Percentiles rank a stretch among this genome's conserved stretches.
Evolutionary conservation across 2,797 vertebrate genomes (phyloP).

Genomic region (Paramormyrops hopkinsi): DNA sequence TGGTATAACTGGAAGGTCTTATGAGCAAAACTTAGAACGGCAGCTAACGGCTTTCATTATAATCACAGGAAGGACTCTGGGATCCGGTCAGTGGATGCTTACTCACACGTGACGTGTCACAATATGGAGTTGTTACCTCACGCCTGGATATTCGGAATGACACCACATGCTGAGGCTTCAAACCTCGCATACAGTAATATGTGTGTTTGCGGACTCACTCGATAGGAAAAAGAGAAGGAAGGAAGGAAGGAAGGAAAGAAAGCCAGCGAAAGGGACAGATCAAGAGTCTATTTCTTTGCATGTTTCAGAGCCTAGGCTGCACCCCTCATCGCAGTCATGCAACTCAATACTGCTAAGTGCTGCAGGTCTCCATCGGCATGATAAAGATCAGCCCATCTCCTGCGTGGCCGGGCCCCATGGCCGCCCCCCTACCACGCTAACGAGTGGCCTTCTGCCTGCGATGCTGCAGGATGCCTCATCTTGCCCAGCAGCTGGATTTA

Average conservation of each 20-base stretch:
- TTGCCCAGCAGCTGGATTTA: conserved; percentile 2
- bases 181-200: neutral
- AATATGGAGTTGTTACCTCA: neutral
- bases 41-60: neutral
- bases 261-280: neutral
- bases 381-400: conserved; percentile 11
- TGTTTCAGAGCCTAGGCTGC: neutral
- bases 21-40: neutral
- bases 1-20: neutral
- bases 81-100: neutral
- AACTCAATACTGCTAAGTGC: conserved; percentile 8
- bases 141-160: neutral
- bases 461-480: neutral
- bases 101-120: neutral
- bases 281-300: neutral
- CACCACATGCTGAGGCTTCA: neutral
- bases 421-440: neutral
- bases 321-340: neutral
- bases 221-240: neutral
- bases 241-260: neutral
- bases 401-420: neutral
- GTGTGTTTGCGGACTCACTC: neutral
- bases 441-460: neutral
- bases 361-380: neutral
- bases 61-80: neutral